phyloP scores from a whole-genome alignment of 1,140 invertebrate species.

The Ips typographus region DNA sequence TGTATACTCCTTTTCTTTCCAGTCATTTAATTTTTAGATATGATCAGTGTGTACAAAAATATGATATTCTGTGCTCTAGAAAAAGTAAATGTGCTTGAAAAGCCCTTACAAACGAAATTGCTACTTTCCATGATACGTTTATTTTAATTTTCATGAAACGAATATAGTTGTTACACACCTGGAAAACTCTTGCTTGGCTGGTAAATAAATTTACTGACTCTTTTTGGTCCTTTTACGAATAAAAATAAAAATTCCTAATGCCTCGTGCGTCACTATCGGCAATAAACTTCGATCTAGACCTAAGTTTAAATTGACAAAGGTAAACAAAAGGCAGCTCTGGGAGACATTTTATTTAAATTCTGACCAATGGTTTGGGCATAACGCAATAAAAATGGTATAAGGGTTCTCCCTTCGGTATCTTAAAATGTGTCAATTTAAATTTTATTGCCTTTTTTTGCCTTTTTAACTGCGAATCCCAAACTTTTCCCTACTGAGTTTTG shows the following conservation, averaged over 20 bases:
- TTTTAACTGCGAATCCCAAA: too few relatives aligned
- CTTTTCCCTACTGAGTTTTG: too few relatives aligned
- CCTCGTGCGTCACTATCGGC: background rate
- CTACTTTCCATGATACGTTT: slow-evolving; percentile 1
- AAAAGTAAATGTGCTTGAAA: slow-evolving; percentile 1
- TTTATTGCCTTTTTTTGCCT: background rate
- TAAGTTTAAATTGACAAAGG: slow-evolving; percentile 2
- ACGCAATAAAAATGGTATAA: slow-evolving; percentile 2
- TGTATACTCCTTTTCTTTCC: too few relatives aligned
- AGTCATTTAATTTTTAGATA: slow-evolving; percentile 1
- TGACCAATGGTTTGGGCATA: slow-evolving; percentile 1
- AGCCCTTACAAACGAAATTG: slow-evolving; percentile 1
- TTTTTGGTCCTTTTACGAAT: background rate
- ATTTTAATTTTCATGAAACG: background rate
- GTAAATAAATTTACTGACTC: background rate
- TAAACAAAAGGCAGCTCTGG: background rate
- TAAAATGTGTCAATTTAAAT: background rate
- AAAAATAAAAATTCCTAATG: background rate
- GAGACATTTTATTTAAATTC: slow-evolving; percentile 5
- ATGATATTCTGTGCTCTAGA: background rate
- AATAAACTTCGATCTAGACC: background rate
- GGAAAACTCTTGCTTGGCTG: background rate
- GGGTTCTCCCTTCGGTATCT: slow-evolving; percentile 1
- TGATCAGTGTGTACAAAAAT: too few relatives aligned
- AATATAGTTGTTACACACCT: background rate